These are phyloP conservation scores for Martes flavigula DNA, from an alignment of 2,797 vertebrate species.

Conservation along the genomic window DNA sequence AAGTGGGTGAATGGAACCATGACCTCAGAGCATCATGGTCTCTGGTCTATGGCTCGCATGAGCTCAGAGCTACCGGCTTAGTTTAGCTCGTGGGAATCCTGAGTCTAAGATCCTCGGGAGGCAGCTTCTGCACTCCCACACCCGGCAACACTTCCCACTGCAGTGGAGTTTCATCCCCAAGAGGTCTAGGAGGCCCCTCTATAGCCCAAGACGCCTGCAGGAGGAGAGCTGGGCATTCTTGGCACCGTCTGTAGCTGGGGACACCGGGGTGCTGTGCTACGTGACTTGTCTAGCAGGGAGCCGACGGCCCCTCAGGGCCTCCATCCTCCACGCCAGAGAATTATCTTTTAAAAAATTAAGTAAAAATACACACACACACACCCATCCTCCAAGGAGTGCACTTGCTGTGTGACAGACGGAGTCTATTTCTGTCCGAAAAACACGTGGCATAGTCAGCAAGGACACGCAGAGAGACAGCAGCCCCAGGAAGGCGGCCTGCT, in stretches of 20 bases:
- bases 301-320: neutral
- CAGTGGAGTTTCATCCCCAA: neutral
- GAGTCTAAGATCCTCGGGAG: neutral
- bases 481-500: neutral
- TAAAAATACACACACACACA: neutral
- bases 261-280: neutral
- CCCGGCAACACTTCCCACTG: neutral
- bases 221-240: neutral
- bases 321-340: neutral
- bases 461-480: neutral
- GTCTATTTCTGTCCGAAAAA: conserved; percentile 67
- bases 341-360: neutral
- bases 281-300: neutral
- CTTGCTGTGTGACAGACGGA: conserved; percentile 65
- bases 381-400: neutral
- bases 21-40: neutral
- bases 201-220: neutral
- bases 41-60: neutral
- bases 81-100: neutral
- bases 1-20: fast-evolving
- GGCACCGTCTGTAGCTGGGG: neutral
- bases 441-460: neutral
- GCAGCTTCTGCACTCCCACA: neutral
- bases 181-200: fast-evolving
- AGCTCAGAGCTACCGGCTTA: neutral